Conservation (phyloP, 2,888 invertebrate species). For the Drosophila niveifrons region DNA sequence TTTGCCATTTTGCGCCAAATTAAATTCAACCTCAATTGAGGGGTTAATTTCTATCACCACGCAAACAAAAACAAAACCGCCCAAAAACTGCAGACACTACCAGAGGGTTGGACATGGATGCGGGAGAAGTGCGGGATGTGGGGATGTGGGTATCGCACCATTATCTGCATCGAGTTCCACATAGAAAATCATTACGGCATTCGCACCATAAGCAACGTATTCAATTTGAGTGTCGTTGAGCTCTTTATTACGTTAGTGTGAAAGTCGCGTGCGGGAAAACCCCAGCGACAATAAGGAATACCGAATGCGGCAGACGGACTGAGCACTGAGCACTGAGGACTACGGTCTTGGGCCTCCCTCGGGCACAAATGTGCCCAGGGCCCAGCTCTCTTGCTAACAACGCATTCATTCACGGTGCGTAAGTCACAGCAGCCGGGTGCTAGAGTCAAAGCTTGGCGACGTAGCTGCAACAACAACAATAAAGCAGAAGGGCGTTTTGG, state of each 20-base stretch:
- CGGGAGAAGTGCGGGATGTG: slow-evolving; percentile 16
- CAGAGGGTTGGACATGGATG: slow-evolving; percentile 40
- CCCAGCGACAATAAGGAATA: slow-evolving; percentile 20
- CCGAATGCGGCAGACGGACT: slow-evolving; percentile 21
- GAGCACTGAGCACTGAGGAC: neutral
- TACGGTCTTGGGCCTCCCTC: slow-evolving; percentile 41
- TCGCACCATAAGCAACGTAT: slow-evolving; percentile 83
- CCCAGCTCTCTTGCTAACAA: slow-evolving; percentile 42
- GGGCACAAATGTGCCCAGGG: slow-evolving; percentile 27
- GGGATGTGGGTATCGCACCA: slow-evolving; percentile 55
- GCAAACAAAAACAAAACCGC: slow-evolving; percentile 79
- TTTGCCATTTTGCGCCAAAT: slow-evolving; percentile 85
- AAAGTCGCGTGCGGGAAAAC: slow-evolving; percentile 82
- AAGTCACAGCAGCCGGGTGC: slow-evolving; percentile 67
- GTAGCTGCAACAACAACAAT: slow-evolving; percentile 50
- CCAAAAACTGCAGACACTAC: slow-evolving; percentile 59
- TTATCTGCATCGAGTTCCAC: slow-evolving; percentile 81
- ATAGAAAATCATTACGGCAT: slow-evolving; percentile 83
- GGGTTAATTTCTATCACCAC: slow-evolving; percentile 85
- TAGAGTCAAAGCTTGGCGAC: slow-evolving; percentile 20
- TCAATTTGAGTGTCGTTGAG: slow-evolving; percentile 84
- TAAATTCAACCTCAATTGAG: slow-evolving; percentile 86
- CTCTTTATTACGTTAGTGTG: slow-evolving; percentile 85
- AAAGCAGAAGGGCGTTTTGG: slow-evolving; percentile 48
- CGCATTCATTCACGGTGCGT: slow-evolving; percentile 81